Base-by-base conservation (phyloP, 2,113 vertebrate genomes). In the Ondatra zibethicus region DNA sequence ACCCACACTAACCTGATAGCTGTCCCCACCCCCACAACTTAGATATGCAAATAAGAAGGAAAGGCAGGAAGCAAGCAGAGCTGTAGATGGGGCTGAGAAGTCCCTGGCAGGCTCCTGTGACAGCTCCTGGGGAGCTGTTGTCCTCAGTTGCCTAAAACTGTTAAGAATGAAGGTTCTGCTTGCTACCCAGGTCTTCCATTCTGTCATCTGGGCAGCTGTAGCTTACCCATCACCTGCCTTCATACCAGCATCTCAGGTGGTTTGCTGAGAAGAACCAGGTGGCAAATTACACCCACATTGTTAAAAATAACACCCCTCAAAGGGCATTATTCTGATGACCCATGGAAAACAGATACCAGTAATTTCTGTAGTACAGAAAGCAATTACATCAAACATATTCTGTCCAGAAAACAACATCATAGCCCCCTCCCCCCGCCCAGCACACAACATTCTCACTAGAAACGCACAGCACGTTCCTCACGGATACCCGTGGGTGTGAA, bases 221-320 rank as follows among this genome's bases (percentile, higher is more conserved):
- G 45, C 27, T 76, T 21, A 27, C 36, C 45, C 19, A 1, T 61
- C 65, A 36, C n/a, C 65, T 14, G 13, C 42, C 21, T 16, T 16
- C 33, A 27, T 45, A 76, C 47, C 78, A 68, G 36, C 72, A 55
- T 21, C 23, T 63, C 31, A 63, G 1, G 65, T 55, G 68, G 72
- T 77, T 95, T 96, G 88, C 95, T 84, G 36, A 91, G 55, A 89
- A 91, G 55, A 89, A 72, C 91, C 72, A 95, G 89, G 63, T 94
- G 33, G 92, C 95, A 95, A 82, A 25, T 31, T 42, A 19, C 81
- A 86, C 76, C 61, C 39, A 84, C 77, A 0, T 45, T 68, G 88
- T 77, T 92, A 88, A 86, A 95, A 94, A 33, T 94, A 91, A 89
- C 91, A 94, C 36, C 66, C 73, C 68, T 25, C 66, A 45, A 52